Conservation (phyloP, 1,140 invertebrate genomes). For the Littorina saxatilis region DNA sequence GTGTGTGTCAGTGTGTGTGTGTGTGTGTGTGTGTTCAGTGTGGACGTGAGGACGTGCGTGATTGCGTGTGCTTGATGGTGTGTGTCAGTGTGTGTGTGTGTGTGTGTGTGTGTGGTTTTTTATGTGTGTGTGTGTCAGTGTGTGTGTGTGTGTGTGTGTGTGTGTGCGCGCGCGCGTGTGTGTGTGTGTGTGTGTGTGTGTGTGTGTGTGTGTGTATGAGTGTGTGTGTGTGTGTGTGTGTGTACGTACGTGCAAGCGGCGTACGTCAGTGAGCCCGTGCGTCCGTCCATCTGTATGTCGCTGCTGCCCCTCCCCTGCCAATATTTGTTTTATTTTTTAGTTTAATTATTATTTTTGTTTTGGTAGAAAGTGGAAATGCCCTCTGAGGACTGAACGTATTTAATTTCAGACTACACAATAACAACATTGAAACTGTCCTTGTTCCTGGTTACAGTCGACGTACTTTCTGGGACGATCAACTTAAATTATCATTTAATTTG, state of each 20-base stretch:
- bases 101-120: not conserved
- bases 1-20: not conserved
- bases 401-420: not conserved
- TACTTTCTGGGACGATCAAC: too few relatives aligned
- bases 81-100: slow-evolving; percentile 8
- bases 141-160: not conserved
- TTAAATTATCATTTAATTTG: too few relatives aligned
- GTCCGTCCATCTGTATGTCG: not conserved
- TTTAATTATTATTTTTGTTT: not conserved
- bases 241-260: not conserved
- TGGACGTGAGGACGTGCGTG: not conserved
- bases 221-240: not conserved
- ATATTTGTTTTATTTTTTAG: not conserved
- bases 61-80: not conserved
- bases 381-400: not conserved
- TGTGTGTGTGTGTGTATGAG: slow-evolving; percentile 1
- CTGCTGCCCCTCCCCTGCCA: not conserved
- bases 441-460: too few relatives aligned
- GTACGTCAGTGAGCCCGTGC: too few relatives aligned
- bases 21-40: not conserved
- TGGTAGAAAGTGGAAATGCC: not conserved
- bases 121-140: not conserved
- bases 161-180: not conserved
- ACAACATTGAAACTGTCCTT: too few relatives aligned
- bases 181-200: not conserved